Conservation (phyloP, 2,113 vertebrate species). For the Micronycteris hirsuta region DNA sequence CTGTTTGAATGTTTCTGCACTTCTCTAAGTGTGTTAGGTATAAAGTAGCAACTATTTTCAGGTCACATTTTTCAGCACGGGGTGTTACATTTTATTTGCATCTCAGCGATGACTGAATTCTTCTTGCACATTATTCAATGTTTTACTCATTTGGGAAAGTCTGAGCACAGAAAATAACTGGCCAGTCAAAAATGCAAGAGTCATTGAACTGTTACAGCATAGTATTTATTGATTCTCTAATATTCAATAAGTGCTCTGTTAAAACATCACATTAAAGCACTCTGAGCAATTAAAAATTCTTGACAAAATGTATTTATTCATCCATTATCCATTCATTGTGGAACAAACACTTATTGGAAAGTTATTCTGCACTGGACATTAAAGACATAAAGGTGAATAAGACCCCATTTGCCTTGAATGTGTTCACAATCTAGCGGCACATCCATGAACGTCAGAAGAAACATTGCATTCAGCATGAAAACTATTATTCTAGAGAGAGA, state of each 20-base stretch:
- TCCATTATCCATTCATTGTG: background rate
- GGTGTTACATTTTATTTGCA: conserved; percentile 19
- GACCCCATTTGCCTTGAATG: background rate
- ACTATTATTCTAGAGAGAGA: background rate
- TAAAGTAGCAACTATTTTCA: conserved; percentile 54
- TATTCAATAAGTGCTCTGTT: background rate
- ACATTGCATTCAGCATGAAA: background rate
- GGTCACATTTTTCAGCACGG: conserved; percentile 10
- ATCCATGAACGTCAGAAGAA: background rate
- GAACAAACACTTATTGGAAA: background rate
- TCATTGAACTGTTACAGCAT: background rate
- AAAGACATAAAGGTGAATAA: background rate
- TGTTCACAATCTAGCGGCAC: background rate
- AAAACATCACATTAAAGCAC: background rate
- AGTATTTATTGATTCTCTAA: background rate
- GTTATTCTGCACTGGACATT: background rate
- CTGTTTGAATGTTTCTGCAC: conserved; percentile 48
- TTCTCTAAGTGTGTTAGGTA: conserved; percentile 6
- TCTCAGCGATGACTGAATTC: conserved; percentile 7
- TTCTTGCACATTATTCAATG: background rate
- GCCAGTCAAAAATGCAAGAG: background rate
- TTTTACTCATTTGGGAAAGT: conserved; percentile 17
- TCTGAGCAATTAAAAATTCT: background rate
- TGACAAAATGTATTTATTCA: background rate
- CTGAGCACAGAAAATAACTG: background rate